A percentile compares a stretch with the other conserved stretches of the same genome.
These are phyloP conservation scores for Diorhabda elongata DNA, from an alignment of 1,140 invertebrate species.

Conservation along the genomic window DNA sequence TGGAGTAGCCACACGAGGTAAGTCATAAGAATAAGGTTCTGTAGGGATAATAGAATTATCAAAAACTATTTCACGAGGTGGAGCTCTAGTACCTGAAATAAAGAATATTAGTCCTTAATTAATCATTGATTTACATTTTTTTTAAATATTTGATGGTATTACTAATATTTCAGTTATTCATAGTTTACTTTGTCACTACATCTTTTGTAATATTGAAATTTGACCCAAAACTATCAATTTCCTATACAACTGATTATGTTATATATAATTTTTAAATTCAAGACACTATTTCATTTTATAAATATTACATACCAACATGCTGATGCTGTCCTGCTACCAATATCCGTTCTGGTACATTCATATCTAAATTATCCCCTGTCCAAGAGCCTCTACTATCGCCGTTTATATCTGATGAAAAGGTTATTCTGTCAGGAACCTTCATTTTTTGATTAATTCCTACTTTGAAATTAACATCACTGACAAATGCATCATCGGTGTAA, in stretches of 20 bases:
- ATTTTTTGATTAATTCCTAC: conserved; percentile 73
- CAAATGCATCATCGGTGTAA: conserved; percentile 56
- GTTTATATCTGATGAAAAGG: conserved; percentile 58
- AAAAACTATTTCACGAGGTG: conserved; percentile 76
- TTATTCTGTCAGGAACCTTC: conserved; percentile 73
- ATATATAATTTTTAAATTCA: conserved; percentile 1
- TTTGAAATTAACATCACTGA: conserved; percentile 65
- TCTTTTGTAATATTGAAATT: too few species aligned
- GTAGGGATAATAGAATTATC: conserved; percentile 74
- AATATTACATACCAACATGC: conserved; percentile 55
- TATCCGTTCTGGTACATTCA: conserved; percentile 89
- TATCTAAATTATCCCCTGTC: conserved; percentile 73
- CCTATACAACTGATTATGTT: not conserved
- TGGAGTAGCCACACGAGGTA: conserved; percentile 73
- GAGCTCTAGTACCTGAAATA: conserved; percentile 64
- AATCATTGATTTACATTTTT: too few species aligned
- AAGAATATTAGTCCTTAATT: not conserved
- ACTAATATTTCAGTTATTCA: too few species aligned
- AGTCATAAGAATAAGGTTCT: conserved; percentile 55
- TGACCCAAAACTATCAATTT: too few species aligned
- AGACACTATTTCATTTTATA: conserved; percentile 5
- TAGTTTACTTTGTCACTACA: too few species aligned
- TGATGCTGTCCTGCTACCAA: conserved; percentile 80
- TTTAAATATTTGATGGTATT: too few species aligned
- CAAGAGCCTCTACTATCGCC: conserved; percentile 59